These are phyloP conservation scores for Seira sanloemensis DNA, from an alignment of 2,888 invertebrate species.

Conservation along the genomic window DNA sequence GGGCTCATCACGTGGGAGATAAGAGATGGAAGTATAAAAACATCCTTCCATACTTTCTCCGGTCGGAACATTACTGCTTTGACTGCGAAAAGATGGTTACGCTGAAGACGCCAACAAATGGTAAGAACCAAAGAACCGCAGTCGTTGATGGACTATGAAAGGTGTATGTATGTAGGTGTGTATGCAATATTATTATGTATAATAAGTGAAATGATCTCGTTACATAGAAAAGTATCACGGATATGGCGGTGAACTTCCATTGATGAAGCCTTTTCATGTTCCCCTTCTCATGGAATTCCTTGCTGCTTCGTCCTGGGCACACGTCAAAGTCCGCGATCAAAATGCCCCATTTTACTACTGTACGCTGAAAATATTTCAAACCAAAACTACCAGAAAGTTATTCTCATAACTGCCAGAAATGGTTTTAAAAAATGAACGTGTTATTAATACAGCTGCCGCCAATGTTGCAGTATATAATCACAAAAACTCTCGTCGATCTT, in stretches of 20 bases:
- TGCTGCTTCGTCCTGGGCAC: no score
- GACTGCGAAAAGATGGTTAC: slow-evolving; percentile 39
- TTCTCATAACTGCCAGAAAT: no score
- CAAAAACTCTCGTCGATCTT: no score
- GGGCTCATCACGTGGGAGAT: slow-evolving; percentile 78
- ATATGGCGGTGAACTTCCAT: slow-evolving; percentile 72
- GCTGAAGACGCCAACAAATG: slow-evolving; percentile 43
- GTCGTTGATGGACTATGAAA: not conserved
- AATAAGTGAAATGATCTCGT: not conserved
- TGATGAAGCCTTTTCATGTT: slow-evolving; percentile 75
- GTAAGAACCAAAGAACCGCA: not conserved
- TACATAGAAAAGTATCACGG: slow-evolving; percentile 63
- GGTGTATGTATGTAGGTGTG: no score
- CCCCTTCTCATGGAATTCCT: no score
- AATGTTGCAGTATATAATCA: no score
- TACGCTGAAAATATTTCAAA: no score
- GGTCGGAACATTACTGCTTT: slow-evolving; percentile 73
- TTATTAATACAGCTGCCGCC: no score
- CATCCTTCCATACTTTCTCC: slow-evolving; percentile 76
- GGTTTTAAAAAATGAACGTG: no score
- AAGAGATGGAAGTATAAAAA: slow-evolving; percentile 76
- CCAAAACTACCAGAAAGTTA: no score
- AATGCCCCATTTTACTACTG: no score
- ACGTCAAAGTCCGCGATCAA: no score
- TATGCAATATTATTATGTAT: not conserved